Conservation (phyloP, 2,113 vertebrate species). For the Chrysochloris asiatica region DNA sequence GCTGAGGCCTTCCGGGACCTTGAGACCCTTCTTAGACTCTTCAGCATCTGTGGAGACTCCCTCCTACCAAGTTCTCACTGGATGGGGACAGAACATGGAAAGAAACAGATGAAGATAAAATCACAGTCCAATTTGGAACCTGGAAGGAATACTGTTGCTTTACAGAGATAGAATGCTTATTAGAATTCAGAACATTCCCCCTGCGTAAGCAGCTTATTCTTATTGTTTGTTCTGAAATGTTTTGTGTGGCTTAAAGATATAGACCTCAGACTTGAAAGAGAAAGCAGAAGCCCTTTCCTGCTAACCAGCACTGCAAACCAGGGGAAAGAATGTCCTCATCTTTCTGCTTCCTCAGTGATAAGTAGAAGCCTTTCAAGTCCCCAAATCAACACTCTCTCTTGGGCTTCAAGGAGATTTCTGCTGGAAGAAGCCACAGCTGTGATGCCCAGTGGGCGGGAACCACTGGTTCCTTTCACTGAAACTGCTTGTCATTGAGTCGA, state of each 20-base stretch:
- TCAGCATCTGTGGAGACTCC: background rate
- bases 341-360: background rate
- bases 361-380: background rate
- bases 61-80: background rate
- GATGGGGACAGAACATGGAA: background rate
- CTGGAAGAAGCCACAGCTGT: background rate
- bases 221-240: conserved; percentile 46
- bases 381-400: background rate
- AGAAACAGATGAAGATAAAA: background rate
- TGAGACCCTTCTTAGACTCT: background rate
- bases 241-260: conserved; percentile 41
- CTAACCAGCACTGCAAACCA: fast-evolving
- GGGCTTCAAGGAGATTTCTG: background rate
- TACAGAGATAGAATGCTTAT: background rate
- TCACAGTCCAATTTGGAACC: background rate
- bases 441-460: background rate
- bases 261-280: conserved; percentile 16
- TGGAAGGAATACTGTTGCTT: background rate
- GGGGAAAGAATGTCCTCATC: background rate
- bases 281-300: conserved; percentile 42
- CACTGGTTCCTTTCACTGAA: background rate
- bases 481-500: background rate
- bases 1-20: background rate
- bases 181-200: conserved; percentile 13
- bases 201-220: background rate